These are phyloP conservation scores for Theropithecus gelada DNA, from an alignment of 2,113 vertebrate species.

Conservation along the genomic window DNA sequence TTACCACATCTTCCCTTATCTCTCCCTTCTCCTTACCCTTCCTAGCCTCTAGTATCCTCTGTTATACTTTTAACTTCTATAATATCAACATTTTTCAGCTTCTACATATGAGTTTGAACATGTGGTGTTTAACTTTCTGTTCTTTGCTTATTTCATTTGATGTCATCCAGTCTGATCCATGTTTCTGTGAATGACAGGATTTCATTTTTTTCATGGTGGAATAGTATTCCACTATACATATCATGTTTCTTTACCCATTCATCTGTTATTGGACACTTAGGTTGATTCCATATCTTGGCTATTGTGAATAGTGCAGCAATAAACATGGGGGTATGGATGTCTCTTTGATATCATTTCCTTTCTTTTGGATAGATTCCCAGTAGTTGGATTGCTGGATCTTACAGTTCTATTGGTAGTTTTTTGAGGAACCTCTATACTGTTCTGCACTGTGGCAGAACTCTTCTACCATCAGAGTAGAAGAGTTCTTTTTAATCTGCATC, in stretches of 20 bases:
- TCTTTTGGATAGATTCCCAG: background rate
- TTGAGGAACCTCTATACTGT: too few species aligned
- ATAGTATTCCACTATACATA: background rate
- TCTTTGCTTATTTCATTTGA: background rate
- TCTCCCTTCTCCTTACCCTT: background rate
- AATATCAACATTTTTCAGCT: background rate
- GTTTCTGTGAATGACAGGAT: background rate
- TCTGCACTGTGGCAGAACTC: too few species aligned
- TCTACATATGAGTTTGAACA: background rate
- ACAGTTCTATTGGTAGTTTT: too few species aligned
- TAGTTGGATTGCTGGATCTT: background rate
- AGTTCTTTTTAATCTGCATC: too few species aligned
- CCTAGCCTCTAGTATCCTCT: background rate
- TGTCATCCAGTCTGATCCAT: background rate
- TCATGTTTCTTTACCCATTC: background rate
- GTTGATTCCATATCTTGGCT: background rate
- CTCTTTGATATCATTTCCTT: background rate
- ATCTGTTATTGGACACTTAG: background rate
- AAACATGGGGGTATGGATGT: background rate
- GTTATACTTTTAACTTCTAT: background rate
- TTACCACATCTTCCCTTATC: background rate
- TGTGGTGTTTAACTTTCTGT: background rate
- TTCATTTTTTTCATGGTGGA: background rate
- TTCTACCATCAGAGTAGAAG: too few species aligned
- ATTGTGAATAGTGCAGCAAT: background rate